These are phyloP conservation scores for Paralinhomoeus sp. DNA, from an alignment of 2,888 invertebrate species.

Conservation along the genomic window DNA sequence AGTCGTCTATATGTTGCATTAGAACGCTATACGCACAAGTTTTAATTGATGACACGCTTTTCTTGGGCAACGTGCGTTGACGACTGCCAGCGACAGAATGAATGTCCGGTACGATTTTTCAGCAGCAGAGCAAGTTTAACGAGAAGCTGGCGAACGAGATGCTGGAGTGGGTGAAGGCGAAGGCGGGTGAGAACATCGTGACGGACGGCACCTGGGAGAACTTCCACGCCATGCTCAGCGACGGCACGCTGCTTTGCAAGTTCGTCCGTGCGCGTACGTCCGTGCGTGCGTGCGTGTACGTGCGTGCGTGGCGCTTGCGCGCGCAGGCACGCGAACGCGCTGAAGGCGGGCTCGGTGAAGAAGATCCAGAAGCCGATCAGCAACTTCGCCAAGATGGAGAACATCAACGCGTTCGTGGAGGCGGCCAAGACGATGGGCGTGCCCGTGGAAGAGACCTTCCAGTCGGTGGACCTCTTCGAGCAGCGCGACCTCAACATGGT, in stretches of 20 bases:
- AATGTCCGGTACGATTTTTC: no score
- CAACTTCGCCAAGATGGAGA: conserved; percentile 97
- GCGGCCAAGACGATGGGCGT: conserved; percentile 66
- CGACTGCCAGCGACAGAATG: no score
- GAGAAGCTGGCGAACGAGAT: conserved; percentile 74
- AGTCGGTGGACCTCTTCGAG: conserved; percentile 92
- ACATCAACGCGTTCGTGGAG: conserved; percentile 76
- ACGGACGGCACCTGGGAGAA: conserved; percentile 65
- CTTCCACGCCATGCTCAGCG: conserved; percentile 64
- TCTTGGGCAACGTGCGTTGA: no score
- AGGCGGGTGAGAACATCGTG: conserved; percentile 61
- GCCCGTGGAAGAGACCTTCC: conserved; percentile 61
- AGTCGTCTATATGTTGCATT: no score
- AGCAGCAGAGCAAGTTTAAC: conserved; percentile 95
- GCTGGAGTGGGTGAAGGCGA: conserved; percentile 67
- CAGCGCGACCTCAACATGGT: conserved; percentile 83
- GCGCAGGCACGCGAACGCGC: conserved; percentile 53
- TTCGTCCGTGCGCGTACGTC: conserved; percentile 28
- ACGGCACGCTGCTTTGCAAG: conserved; percentile 76
- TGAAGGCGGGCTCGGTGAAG: conserved; percentile 63
- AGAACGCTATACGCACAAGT: no score
- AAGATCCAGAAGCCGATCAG: conserved; percentile 69
- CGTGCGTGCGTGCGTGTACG: neutral
- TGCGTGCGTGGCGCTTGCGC: no score
- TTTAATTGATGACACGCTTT: no score